These are phyloP conservation scores for Lochmaea crataegi DNA, from an alignment of 2,888 invertebrate genomes.

Conservation along the genomic window DNA sequence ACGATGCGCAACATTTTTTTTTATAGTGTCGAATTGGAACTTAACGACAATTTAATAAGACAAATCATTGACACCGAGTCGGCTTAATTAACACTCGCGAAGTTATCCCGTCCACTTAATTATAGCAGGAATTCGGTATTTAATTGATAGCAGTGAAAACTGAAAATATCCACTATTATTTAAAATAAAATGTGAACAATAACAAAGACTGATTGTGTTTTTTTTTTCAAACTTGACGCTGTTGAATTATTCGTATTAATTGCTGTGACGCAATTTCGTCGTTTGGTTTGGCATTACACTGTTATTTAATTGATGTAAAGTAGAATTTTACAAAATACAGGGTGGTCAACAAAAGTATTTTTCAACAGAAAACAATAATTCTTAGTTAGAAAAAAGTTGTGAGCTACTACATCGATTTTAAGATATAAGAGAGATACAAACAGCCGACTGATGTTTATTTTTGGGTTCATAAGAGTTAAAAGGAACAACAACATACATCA, in stretches of 20 bases:
- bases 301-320: neutral
- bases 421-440: too few relatives aligned
- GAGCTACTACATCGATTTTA: too few relatives aligned
- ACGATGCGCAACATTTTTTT: neutral
- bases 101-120: neutral
- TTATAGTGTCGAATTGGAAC: neutral
- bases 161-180: conserved; percentile 1
- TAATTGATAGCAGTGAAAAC: conserved; percentile 24
- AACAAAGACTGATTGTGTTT: neutral
- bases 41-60: neutral
- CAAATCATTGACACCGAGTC: neutral
- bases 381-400: too few relatives aligned
- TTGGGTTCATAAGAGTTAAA: too few relatives aligned
- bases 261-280: conserved; percentile 10
- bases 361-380: neutral
- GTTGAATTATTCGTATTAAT: conserved; percentile 11
- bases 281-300: neutral
- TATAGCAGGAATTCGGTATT: neutral
- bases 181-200: neutral
- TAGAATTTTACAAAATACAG: neutral
- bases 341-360: neutral
- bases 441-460: too few relatives aligned
- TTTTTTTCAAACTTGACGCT: neutral
- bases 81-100: neutral
- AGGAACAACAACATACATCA: too few relatives aligned